phyloP scores from a whole-genome alignment of 2,888 invertebrate species.

The Hecatera dysodea region DNA sequence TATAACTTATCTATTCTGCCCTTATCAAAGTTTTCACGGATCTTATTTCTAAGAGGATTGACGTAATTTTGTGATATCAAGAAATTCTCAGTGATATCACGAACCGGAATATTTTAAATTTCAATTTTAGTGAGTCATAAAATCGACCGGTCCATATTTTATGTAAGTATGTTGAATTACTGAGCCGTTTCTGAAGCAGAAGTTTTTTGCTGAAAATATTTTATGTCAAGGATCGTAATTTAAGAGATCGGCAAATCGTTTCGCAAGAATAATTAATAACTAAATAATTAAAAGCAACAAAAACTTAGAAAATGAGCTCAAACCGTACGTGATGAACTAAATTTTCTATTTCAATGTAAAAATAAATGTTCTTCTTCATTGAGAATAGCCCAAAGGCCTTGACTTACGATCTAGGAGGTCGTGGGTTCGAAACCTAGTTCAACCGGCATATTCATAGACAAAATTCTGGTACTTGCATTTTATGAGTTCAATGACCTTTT shows the following conservation, averaged over 20 bases:
- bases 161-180: slow-evolving; percentile 4
- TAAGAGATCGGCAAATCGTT: slow-evolving; percentile 22
- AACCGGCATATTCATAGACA: slow-evolving; percentile 24
- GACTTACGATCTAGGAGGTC: slow-evolving; percentile 33
- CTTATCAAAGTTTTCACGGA: slow-evolving; percentile 42
- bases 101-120: slow-evolving; percentile 29
- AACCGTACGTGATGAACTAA: slow-evolving; percentile 39
- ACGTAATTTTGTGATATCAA: slow-evolving; percentile 26
- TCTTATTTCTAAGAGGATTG: slow-evolving; percentile 28
- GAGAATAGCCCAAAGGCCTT: slow-evolving; percentile 34
- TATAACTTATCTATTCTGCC: slow-evolving; percentile 31
- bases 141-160: slow-evolving; percentile 3
- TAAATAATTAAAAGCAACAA: slow-evolving; percentile 29
- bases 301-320: slow-evolving; percentile 24
- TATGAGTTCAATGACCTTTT: slow-evolving; percentile 25
- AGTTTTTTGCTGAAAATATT: slow-evolving; percentile 37
- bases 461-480: not conserved
- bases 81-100: slow-evolving; percentile 29
- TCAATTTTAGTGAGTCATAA: slow-evolving; percentile 20
- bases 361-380: slow-evolving; percentile 5
- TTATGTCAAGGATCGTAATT: slow-evolving; percentile 40
- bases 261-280: slow-evolving; percentile 46
- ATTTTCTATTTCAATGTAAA: slow-evolving; percentile 14
- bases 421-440: slow-evolving; percentile 34
- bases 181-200: slow-evolving; percentile 10